Conservation (phyloP, 2,888 invertebrate species). For the Dryomyza anilis region DNA sequence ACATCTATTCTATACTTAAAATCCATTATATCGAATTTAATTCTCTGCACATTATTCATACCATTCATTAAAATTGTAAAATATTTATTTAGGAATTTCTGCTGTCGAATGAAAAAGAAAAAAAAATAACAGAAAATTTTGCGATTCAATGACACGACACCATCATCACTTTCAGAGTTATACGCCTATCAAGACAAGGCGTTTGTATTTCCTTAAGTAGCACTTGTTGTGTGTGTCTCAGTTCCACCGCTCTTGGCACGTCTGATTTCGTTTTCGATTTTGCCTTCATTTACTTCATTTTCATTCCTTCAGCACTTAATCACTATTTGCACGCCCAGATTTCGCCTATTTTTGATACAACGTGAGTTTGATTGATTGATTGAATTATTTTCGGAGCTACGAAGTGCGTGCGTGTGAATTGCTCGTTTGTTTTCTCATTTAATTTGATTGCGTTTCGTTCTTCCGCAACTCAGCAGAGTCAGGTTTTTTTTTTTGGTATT, state of each 20-base stretch:
- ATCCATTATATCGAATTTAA: no score
- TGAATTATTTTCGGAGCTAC: conserved; percentile 7
- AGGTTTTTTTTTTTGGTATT: neutral
- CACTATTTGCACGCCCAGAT: conserved; percentile 1
- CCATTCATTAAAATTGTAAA: no score
- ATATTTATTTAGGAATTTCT: no score
- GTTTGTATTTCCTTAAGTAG: no score
- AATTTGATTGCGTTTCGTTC: conserved; percentile 29
- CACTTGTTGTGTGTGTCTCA: no score
- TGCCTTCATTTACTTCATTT: neutral
- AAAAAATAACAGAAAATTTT: no score
- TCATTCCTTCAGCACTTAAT: neutral
- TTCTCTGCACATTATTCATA: no score
- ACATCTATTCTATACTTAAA: no score
- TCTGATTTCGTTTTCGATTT: neutral
- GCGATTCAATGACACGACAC: no score
- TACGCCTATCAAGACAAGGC: no score
- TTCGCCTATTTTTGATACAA: neutral
- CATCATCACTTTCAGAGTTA: no score
- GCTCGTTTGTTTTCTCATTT: conserved; percentile 38
- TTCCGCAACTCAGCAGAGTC: neutral
- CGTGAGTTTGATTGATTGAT: conserved; percentile 11
- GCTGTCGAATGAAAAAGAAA: no score
- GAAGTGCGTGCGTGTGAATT: conserved; percentile 38
- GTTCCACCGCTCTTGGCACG: neutral